phyloP scores from a whole-genome alignment of 2,797 vertebrate species.

The Acipenser ruthenus region DNA sequence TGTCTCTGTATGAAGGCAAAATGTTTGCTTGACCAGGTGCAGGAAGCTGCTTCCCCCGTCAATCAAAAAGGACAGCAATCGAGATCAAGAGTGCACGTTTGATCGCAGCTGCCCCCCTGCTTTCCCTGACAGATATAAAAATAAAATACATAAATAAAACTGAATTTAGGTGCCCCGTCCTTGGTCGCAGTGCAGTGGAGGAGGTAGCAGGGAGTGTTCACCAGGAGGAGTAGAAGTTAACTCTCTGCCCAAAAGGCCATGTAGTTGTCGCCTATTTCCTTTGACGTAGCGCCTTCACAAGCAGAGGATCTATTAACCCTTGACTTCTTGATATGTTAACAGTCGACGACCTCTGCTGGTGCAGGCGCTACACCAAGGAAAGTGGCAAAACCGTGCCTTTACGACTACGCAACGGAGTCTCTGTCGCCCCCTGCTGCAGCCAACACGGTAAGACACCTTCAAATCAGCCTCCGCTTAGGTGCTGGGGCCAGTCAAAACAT shows the following conservation, averaged over 20 bases:
- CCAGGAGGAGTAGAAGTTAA: too few species aligned
- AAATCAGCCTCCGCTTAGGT: too few species aligned
- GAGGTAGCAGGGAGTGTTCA: too few species aligned
- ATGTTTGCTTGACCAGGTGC: too few species aligned
- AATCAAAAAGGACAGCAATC: background rate
- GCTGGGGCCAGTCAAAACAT: too few species aligned
- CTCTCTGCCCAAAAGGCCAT: too few species aligned
- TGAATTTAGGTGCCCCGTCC: too few species aligned
- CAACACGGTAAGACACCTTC: slow-evolving; percentile 47
- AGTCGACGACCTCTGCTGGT: slow-evolving; percentile 73
- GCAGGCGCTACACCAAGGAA: slow-evolving; percentile 68
- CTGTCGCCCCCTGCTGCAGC: slow-evolving; percentile 57
- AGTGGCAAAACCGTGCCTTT: slow-evolving; percentile 52
- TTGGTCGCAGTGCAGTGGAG: too few species aligned
- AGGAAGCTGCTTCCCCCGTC: background rate
- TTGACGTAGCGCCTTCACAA: slow-evolving; percentile 64
- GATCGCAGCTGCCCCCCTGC: background rate
- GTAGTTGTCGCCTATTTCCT: slow-evolving; percentile 15
- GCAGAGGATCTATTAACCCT: slow-evolving; percentile 70
- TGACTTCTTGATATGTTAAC: slow-evolving; percentile 70
- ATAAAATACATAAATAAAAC: too few species aligned
- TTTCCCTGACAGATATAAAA: background rate
- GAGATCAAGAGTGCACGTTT: background rate
- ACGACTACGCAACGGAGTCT: slow-evolving; percentile 60
- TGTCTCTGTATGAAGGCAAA: too few species aligned